A percentile compares a stretch with the other conserved stretches of the same genome.
These are phyloP conservation scores for Eristalinus sepulchralis DNA, from an alignment of 2,888 invertebrate species.

Conservation along the genomic window DNA sequence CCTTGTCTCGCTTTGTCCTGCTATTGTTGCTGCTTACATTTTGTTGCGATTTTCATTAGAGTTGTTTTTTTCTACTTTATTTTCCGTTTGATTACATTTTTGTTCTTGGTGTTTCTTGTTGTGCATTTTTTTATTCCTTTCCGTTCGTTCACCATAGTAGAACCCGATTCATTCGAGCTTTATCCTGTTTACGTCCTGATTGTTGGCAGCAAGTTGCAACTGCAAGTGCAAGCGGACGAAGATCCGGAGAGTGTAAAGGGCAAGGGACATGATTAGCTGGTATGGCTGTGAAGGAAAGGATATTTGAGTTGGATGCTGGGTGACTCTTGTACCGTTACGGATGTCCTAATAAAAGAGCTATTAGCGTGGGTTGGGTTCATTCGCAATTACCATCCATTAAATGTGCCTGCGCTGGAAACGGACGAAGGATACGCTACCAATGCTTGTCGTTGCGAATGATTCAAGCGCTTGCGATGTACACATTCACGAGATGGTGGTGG, in stretches of 20 bases:
- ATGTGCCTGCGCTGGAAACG: slow-evolving; percentile 50
- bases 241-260: background rate
- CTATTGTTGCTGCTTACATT: slow-evolving; percentile 38
- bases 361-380: slow-evolving; percentile 59
- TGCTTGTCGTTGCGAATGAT: background rate
- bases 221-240: background rate
- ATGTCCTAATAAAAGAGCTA: slow-evolving; percentile 63
- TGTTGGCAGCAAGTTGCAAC: slow-evolving; percentile 35
- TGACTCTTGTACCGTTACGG: slow-evolving; percentile 23
- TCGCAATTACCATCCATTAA: slow-evolving; percentile 68
- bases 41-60: background rate
- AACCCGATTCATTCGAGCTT: slow-evolving; percentile 34
- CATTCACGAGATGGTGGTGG: background rate
- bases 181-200: slow-evolving; percentile 52
- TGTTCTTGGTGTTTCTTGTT: slow-evolving; percentile 1
- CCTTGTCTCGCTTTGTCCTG: background rate
- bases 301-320: slow-evolving; percentile 11
- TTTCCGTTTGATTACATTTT: slow-evolving; percentile 3
- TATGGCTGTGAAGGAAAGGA: slow-evolving; percentile 24
- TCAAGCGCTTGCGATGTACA: slow-evolving; percentile 5
- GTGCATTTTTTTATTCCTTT: background rate
- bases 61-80: background rate
- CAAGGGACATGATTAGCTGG: background rate
- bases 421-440: background rate
- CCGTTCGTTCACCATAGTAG: background rate